Conservation (phyloP, 2,888 invertebrate genomes). For the Sesia apiformis region DNA sequence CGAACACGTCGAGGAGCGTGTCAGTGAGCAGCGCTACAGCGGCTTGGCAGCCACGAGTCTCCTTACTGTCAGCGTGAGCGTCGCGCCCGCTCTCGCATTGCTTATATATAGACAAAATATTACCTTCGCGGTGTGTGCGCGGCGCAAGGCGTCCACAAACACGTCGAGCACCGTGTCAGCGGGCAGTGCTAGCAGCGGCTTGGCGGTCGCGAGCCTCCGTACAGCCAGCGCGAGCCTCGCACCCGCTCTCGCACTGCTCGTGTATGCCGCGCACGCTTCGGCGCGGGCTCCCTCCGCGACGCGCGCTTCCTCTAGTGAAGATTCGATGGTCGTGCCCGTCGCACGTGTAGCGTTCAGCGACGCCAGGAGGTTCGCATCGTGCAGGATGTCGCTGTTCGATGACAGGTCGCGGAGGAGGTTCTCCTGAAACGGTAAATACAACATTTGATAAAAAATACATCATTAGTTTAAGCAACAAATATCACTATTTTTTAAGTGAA, state of each 20-base stretch:
- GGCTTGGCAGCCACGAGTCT: slow-evolving; percentile 34
- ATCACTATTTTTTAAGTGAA: no score
- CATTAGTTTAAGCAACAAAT: no score
- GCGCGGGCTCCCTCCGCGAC: slow-evolving; percentile 40
- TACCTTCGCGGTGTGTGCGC: slow-evolving; percentile 21
- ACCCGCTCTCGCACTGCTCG: slow-evolving; percentile 16
- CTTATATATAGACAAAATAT: slow-evolving; percentile 8
- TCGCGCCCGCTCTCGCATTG: slow-evolving; percentile 12
- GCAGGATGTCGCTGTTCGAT: slow-evolving; percentile 51
- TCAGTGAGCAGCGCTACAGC: slow-evolving; percentile 37
- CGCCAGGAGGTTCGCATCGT: slow-evolving; percentile 58
- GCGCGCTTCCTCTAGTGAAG: slow-evolving; percentile 58
- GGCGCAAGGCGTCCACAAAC: slow-evolving; percentile 28
- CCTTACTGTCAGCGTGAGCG: slow-evolving; percentile 8
- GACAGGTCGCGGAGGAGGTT: slow-evolving; percentile 54
- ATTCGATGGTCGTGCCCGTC: slow-evolving; percentile 58
- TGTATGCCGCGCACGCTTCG: slow-evolving; percentile 27
- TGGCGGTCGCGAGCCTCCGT: slow-evolving; percentile 29
- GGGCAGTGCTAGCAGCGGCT: slow-evolving; percentile 19
- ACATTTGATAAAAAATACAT: no score
- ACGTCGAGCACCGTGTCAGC: slow-evolving; percentile 17
- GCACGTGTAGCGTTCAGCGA: slow-evolving; percentile 68
- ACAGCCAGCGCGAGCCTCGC: slow-evolving; percentile 20
- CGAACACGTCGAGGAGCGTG: slow-evolving; percentile 21
- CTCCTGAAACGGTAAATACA: slow-evolving; percentile 30